phyloP scores from a whole-genome alignment of 2,113 vertebrate species.

The Embiotoca jacksoni region DNA sequence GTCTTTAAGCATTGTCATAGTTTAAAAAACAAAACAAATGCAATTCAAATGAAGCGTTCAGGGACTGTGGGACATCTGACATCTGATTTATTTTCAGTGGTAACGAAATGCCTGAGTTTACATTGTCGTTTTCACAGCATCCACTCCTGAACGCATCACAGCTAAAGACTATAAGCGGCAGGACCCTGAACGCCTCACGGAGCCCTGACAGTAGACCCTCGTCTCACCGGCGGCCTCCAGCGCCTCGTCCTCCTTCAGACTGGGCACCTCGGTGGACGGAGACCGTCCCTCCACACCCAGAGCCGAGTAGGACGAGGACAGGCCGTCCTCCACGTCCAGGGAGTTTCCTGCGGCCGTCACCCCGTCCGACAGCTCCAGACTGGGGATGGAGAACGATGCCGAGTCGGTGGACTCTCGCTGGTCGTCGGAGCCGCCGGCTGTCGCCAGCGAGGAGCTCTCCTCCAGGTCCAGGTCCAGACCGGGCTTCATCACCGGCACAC shows the following conservation, averaged over 20 bases:
- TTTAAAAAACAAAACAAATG: too few species aligned
- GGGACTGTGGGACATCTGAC: too few species aligned
- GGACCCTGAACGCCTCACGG: not conserved
- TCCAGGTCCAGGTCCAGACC: constrained; percentile 53
- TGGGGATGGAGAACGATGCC: constrained; percentile 74
- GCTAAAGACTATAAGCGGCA: not conserved
- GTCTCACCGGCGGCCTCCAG: constrained; percentile 47
- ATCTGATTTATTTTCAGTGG: too few species aligned
- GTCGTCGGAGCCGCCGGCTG: constrained; percentile 57
- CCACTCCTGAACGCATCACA: too few species aligned
- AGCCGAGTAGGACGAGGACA: constrained; percentile 59
- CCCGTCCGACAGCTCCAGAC: constrained; percentile 76
- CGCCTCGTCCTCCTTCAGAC: constrained; percentile 25
- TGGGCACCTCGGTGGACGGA: constrained; percentile 15
- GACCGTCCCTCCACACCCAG: constrained; percentile 49
- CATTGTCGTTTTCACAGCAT: too few species aligned
- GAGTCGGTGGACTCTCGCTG: constrained; percentile 75
- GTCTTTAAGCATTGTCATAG: too few species aligned
- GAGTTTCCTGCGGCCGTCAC: constrained; percentile 45
- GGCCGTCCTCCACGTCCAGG: constrained; percentile 71
- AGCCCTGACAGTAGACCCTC: not conserved
- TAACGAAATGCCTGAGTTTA: too few species aligned
- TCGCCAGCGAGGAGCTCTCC: constrained; percentile 63
- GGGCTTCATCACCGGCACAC: not conserved
- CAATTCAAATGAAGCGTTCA: too few species aligned